phyloP scores from a whole-genome alignment of 2,888 invertebrate genomes.

The Pherbina coryleti region DNA sequence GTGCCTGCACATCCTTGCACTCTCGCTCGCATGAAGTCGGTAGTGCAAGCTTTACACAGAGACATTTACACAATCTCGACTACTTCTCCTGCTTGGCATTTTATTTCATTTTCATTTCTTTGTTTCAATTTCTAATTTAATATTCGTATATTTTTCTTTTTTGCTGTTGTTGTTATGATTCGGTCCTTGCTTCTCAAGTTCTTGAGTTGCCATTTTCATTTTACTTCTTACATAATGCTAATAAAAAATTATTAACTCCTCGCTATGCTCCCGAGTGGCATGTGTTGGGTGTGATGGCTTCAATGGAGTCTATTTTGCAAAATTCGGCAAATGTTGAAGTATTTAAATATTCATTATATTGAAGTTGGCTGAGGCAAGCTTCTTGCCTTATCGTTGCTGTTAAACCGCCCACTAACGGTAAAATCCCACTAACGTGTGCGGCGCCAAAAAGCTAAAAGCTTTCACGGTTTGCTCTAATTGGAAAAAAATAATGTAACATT shows the following conservation, averaged over 20 bases:
- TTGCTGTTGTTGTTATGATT: background rate
- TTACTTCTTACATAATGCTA: constrained; percentile 12
- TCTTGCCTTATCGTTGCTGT: background rate
- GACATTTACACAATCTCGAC: background rate
- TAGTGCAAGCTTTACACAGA: background rate
- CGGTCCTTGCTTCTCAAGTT: background rate
- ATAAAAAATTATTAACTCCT: constrained; percentile 25
- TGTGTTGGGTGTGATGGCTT: background rate
- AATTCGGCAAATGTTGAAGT: constrained; percentile 15
- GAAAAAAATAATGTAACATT: no score
- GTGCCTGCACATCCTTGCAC: background rate
- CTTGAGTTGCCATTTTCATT: background rate
- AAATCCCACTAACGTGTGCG: no score
- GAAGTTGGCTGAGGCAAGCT: constrained; percentile 4
- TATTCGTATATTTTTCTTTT: constrained; percentile 20
- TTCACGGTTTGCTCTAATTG: no score
- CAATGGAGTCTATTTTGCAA: constrained; percentile 10
- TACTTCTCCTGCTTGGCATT: background rate
- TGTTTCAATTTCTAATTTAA: constrained; percentile 21
- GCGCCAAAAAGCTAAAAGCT: no score
- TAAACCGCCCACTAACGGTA: background rate
- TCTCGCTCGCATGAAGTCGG: background rate
- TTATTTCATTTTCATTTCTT: constrained; percentile 4
- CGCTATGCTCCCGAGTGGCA: background rate
- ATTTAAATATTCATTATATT: constrained; percentile 24